Base-by-base conservation (phyloP, 2,888 invertebrate species). In the Steromphala cineraria region DNA sequence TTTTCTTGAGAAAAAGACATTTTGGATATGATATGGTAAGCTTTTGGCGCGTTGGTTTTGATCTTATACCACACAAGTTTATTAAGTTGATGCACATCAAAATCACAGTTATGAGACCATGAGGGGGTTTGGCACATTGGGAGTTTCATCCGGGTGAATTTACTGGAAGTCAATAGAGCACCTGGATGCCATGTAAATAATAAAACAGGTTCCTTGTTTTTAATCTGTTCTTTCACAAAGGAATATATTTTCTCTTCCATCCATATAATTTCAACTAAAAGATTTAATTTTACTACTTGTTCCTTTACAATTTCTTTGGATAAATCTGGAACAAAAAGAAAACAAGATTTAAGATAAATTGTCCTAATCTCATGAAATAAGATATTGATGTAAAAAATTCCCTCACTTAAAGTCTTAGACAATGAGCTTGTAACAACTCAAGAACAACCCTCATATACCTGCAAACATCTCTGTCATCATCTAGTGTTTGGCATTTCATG, bases 241-340 rank as follows among this genome's bases (percentile, higher is more conserved):
- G 84, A 75, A 17, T 91, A 89, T 71, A 96, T 93, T 84, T 95
- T 93, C 0, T 94, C 91, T 0, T 96, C 96, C 17, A 97, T 93
- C 96, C 96, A 97, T 5, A 95, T 94, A 0, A 97, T 95, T 89
- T 95, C 95, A 0, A 96, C 95, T 83, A 94, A 95, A 17, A 96
- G 93, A 52, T 95, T 93, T 78, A 95, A 93, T 80, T 95, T 94
- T 15, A 94, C 92, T 56, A 97, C 95, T 87, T 96, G 96, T 0
- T 86, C 85, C 76, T 89, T 86, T 19, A 91, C 83, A 1, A 90
- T 83, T 53, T 89, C 90, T 67, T 84, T 86, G 81, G 92, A 90
- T 78, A 90, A 82, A 62, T 89, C 92, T 92, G 88, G 36, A 85
- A 85, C 71, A 53, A 78, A 40, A 36, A 36, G 19, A 67, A 56